Conservation (phyloP, 2,888 invertebrate genomes). For the Rhamnusium bicolor region DNA sequence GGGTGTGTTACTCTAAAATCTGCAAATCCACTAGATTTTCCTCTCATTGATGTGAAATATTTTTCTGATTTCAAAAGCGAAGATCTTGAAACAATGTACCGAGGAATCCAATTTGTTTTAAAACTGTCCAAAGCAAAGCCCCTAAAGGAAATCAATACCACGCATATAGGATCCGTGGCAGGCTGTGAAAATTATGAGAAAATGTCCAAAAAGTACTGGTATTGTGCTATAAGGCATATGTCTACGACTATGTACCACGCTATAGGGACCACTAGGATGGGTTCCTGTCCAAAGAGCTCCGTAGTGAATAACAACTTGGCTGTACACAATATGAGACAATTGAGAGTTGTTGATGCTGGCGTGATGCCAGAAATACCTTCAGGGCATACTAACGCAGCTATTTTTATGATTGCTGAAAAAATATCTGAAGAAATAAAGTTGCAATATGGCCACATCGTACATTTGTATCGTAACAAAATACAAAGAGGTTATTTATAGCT, state of each 20-base stretch:
- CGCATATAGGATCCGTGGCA: slow-evolving; percentile 12
- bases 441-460: no score
- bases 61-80: no score
- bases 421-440: slow-evolving; percentile 43
- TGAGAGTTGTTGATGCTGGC: slow-evolving; percentile 79
- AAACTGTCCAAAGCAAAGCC: slow-evolving; percentile 65
- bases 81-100: slow-evolving; percentile 6
- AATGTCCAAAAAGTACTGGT: slow-evolving; percentile 79
- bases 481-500: no score
- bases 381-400: slow-evolving; percentile 41
- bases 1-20: slow-evolving; percentile 57
- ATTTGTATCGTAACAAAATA: no score
- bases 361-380: slow-evolving; percentile 71
- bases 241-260: slow-evolving; percentile 43
- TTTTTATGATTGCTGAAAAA: slow-evolving; percentile 48
- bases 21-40: slow-evolving; percentile 56
- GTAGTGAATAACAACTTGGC: slow-evolving; percentile 74
- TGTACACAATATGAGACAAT: slow-evolving; percentile 74
- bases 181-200: slow-evolving; percentile 71
- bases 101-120: not conserved
- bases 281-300: slow-evolving; percentile 32
- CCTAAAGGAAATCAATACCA: slow-evolving; percentile 37
- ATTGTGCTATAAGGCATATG: slow-evolving; percentile 73
- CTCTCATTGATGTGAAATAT: slow-evolving; percentile 55
- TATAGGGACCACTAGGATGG: slow-evolving; percentile 51